A percentile compares a stretch with the other conserved stretches of the same genome.
Conservation (phyloP, 2,888 invertebrate genomes). For the Pristionchus fissidentatus region DNA sequence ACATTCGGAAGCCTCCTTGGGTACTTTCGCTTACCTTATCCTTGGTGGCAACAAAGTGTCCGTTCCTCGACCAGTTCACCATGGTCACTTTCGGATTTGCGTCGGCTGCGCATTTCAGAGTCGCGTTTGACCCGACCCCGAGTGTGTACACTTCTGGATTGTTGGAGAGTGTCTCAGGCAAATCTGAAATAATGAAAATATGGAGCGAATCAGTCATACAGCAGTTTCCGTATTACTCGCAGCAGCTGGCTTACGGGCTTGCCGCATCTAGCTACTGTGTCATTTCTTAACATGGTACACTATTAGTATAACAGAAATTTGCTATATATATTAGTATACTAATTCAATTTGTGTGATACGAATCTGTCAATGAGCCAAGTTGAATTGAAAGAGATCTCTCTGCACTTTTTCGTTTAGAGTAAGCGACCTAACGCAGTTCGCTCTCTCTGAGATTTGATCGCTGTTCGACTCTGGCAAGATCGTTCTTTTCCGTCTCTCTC, state of each 20-base stretch:
- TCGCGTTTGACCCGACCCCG: conserved; percentile 57
- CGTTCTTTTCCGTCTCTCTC: too few species aligned
- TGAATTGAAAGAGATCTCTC: neutral
- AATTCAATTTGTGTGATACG: too few species aligned
- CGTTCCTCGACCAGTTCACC: conserved; percentile 72
- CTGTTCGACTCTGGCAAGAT: too few species aligned
- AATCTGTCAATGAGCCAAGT: neutral
- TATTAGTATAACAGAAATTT: neutral
- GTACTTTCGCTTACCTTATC: conserved; percentile 40
- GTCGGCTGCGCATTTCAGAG: conserved; percentile 66
- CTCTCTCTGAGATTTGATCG: too few species aligned
- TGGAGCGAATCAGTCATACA: too few species aligned
- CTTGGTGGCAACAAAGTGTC: conserved; percentile 58
- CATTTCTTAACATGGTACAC: too few species aligned
- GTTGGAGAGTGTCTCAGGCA: conserved; percentile 56
- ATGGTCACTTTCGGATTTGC: conserved; percentile 70
- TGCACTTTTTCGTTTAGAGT: neutral
- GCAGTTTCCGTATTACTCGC: too few species aligned
- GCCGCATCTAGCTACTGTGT: too few species aligned
- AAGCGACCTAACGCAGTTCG: neutral
- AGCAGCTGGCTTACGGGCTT: too few species aligned
- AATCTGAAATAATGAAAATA: conserved; percentile 53
- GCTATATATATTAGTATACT: neutral
- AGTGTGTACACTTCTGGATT: conserved; percentile 65
- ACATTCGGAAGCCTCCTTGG: neutral